phyloP scores from a whole-genome alignment of 2,797 vertebrate species.

The Pogonophryne albipinna region DNA sequence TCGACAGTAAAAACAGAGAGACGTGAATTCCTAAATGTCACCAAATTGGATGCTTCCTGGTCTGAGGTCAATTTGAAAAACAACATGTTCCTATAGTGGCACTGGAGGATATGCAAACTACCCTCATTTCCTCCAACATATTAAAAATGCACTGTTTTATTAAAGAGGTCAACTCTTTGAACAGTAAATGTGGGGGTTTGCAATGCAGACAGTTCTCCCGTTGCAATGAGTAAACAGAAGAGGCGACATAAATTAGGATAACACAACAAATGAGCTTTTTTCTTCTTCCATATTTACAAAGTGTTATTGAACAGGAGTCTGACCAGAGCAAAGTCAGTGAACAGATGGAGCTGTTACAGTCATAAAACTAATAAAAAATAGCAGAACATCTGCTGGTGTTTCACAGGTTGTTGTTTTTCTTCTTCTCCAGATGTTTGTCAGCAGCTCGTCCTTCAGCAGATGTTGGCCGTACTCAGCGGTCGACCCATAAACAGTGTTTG shows the following conservation, averaged over 20 bases:
- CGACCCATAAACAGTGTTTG: background rate
- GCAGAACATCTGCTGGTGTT: background rate
- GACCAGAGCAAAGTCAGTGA: conserved; percentile 15
- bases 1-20: conserved; percentile 17
- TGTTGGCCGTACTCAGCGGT: background rate
- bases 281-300: conserved; percentile 68
- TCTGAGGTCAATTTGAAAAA: conserved; percentile 20
- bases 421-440: conserved; percentile 17
- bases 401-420: background rate
- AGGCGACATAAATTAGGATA: conserved; percentile 48
- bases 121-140: background rate
- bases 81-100: background rate
- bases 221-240: conserved; percentile 13
- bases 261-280: conserved; percentile 43
- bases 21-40: background rate
- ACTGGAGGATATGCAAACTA: conserved; percentile 11
- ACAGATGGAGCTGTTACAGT: conserved; percentile 50
- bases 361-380: conserved; percentile 31
- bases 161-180: conserved; percentile 59
- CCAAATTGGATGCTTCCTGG: background rate
- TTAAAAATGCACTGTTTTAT: conserved; percentile 25
- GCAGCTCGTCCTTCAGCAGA: background rate
- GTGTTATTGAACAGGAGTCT: conserved; percentile 41
- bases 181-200: conserved; percentile 28
- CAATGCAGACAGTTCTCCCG: background rate